phyloP scores from a whole-genome alignment of 1,140 invertebrate species.

The Caerostris darwini region DNA sequence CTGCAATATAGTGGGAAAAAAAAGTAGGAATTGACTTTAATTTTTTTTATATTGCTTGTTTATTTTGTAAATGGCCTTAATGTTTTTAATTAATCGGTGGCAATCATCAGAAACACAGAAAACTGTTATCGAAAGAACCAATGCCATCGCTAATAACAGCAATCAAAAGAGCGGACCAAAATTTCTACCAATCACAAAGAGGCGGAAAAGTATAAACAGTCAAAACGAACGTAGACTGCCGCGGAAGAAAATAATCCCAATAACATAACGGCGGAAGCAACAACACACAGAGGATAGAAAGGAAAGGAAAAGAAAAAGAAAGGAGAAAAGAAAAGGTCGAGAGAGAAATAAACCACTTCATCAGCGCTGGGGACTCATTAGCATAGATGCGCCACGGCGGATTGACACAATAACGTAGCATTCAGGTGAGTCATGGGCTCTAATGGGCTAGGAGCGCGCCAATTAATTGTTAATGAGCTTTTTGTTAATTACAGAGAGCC shows the following conservation, averaged over 20 bases:
- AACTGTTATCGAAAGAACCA: too few relatives aligned
- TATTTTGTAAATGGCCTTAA: too few relatives aligned
- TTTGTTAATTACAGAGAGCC: slow-evolving; percentile 76
- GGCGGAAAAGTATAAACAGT: slow-evolving; percentile 32
- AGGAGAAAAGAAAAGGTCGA: not conserved
- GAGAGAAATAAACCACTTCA: slow-evolving; percentile 66
- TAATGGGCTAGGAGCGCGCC: slow-evolving; percentile 69
- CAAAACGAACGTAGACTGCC: slow-evolving; percentile 10
- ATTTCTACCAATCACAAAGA: not conserved
- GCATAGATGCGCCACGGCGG: slow-evolving; percentile 71
- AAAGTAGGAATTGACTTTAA: too few relatives aligned
- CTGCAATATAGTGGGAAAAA: too few relatives aligned
- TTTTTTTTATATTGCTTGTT: too few relatives aligned
- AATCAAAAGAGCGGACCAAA: not conserved
- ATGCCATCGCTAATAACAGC: not conserved
- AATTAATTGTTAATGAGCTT: slow-evolving; percentile 77
- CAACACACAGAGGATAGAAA: not conserved
- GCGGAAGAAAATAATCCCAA: slow-evolving; percentile 58
- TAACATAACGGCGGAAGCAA: not conserved
- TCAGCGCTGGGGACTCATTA: slow-evolving; percentile 64
- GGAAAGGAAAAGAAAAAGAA: not conserved
- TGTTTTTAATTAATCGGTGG: too few relatives aligned
- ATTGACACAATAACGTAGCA: slow-evolving; percentile 74
- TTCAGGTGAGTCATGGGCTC: slow-evolving; percentile 73
- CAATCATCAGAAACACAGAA: too few relatives aligned